phyloP scores from a whole-genome alignment of 1,140 invertebrate species.

The Hyles euphorbiae region DNA sequence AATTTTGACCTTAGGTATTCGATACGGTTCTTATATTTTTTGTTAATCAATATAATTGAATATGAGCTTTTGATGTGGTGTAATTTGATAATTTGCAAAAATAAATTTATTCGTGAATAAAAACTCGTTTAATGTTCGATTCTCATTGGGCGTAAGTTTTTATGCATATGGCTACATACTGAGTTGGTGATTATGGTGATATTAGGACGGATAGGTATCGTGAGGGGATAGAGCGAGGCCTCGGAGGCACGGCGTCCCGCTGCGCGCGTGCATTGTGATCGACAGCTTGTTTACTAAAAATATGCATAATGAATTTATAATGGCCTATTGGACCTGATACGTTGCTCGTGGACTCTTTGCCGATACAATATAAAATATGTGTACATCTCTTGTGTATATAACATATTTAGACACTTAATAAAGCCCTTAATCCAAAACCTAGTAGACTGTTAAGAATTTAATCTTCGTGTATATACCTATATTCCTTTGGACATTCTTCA shows the following conservation, averaged over 20 bases:
- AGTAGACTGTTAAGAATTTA: too few relatives aligned
- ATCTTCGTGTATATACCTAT: too few relatives aligned
- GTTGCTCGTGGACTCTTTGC: constrained; percentile 13
- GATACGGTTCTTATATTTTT: constrained; percentile 60
- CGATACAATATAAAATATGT: too few relatives aligned
- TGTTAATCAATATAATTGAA: constrained; percentile 49
- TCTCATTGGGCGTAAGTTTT: constrained; percentile 24
- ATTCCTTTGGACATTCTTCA: too few relatives aligned
- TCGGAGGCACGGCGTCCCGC: constrained; percentile 61
- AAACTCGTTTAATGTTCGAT: constrained; percentile 40
- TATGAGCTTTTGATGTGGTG: constrained; percentile 53
- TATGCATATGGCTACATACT: constrained; percentile 29
- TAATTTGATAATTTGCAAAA: constrained; percentile 60
- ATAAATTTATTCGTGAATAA: constrained; percentile 36
- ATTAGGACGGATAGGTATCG: constrained; percentile 41
- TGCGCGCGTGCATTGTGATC: constrained; percentile 66
- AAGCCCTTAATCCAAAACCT: too few relatives aligned
- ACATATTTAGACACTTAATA: too few relatives aligned
- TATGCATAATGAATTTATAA: constrained; percentile 76
- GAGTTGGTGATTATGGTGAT: constrained; percentile 37
- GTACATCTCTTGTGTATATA: too few relatives aligned
- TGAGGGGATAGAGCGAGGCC: constrained; percentile 42
- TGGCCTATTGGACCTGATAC: constrained; percentile 48
- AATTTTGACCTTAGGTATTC: constrained; percentile 67
- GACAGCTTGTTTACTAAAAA: constrained; percentile 76